phyloP scores from a whole-genome alignment of 1,140 invertebrate genomes.

The Ectropis grisescens region DNA sequence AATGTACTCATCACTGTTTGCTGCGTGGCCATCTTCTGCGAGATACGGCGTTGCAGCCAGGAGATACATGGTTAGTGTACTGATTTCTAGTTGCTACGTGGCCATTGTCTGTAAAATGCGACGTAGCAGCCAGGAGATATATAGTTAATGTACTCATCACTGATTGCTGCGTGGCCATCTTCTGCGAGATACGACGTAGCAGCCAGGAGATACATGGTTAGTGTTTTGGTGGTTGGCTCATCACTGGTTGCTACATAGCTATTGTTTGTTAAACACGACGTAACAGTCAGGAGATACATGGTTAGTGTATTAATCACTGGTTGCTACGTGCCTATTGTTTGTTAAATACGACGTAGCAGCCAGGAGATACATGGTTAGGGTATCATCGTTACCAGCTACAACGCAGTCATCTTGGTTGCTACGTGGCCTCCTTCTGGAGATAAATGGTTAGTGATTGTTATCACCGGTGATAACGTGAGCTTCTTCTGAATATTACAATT shows the following conservation, averaged over 20 bases:
- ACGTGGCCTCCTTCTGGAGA: constrained; percentile 76
- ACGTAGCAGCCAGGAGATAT: constrained; percentile 76
- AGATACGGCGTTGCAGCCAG: constrained; percentile 79
- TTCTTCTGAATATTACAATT: constrained; percentile 82
- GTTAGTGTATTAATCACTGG: constrained; percentile 76
- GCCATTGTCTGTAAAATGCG: constrained; percentile 83
- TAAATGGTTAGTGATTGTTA: constrained; percentile 76
- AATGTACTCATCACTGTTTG: constrained; percentile 76
- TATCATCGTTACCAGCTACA: constrained; percentile 83
- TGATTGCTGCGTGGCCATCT: constrained; percentile 80
- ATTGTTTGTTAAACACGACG: constrained; percentile 82
- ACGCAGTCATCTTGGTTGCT: constrained; percentile 84
- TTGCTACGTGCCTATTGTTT: constrained; percentile 81
- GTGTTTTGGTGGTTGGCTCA: too few species aligned
- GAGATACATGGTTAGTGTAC: constrained; percentile 71
- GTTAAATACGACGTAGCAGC: constrained; percentile 80
- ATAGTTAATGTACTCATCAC: constrained; percentile 76
- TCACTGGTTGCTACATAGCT: constrained; percentile 79
- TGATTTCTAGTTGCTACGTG: constrained; percentile 82
- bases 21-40: constrained; percentile 81
- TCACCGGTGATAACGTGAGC: constrained; percentile 79
- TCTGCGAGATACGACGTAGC: constrained; percentile 80
- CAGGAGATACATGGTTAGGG: constrained; percentile 74
- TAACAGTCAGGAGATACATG: constrained; percentile 76
- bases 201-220: constrained; percentile 76